Percentiles rank a stretch among this genome's conserved stretches.
Evolutionary conservation across 2,113 vertebrate species (phyloP).

Genomic region (Amazona vittata): DNA sequence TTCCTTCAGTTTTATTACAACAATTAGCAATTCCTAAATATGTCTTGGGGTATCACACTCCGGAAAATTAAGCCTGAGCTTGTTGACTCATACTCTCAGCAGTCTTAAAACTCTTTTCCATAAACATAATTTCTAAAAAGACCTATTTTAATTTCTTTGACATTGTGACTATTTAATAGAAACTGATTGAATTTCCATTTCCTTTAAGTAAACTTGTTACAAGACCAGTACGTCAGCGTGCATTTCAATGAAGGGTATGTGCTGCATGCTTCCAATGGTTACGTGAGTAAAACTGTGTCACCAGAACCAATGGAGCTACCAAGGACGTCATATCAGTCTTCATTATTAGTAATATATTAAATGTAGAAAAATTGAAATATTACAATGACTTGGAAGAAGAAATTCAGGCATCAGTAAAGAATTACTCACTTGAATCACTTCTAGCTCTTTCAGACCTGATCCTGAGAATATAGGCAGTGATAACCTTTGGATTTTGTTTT

Average conservation of each 20-base stretch:
- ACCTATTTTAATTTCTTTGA: background rate
- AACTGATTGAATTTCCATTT: background rate
- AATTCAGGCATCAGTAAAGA: background rate
- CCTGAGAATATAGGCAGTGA: background rate
- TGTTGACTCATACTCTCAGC: background rate
- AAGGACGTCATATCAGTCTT: background rate
- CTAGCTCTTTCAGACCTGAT: background rate
- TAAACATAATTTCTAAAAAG: background rate
- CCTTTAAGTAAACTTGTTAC: background rate
- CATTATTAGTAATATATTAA: background rate
- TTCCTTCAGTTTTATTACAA: background rate
- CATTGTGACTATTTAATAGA: background rate
- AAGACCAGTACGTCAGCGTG: rapidly evolving
- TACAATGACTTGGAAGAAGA: background rate
- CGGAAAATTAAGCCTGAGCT: background rate
- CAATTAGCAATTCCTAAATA: background rate
- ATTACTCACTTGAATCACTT: background rate
- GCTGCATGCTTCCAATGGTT: background rate
- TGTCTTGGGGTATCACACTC: background rate
- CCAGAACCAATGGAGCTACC: background rate
- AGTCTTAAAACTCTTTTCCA: background rate
- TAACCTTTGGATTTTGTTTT: background rate
- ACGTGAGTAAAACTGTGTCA: background rate
- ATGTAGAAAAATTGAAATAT: background rate
- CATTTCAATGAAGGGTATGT: background rate